These are phyloP conservation scores for Rostratula benghalensis DNA, from an alignment of 2,113 vertebrate species.

Conservation along the genomic window DNA sequence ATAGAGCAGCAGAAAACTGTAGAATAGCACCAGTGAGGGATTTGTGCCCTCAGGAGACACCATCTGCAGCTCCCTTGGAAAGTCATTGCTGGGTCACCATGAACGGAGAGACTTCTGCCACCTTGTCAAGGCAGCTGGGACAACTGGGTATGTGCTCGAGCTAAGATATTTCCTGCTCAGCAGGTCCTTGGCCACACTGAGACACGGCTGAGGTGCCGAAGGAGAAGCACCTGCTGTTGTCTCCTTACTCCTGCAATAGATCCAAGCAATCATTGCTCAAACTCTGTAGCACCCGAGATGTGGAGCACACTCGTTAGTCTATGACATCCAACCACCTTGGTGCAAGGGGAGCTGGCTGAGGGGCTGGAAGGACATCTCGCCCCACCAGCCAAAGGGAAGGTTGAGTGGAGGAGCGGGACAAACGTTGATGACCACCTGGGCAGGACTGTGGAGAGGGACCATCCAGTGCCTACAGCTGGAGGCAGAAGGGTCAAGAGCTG, in stretches of 20 bases:
- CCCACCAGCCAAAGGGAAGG: not conserved
- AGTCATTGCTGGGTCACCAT: not conserved
- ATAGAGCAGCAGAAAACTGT: not conserved
- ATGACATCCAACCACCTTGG: not conserved
- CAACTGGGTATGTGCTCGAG: accelerated
- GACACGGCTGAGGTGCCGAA: not conserved
- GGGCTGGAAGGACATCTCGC: not conserved
- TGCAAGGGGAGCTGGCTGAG: not conserved
- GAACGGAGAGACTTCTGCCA: not conserved
- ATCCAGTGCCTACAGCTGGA: not conserved
- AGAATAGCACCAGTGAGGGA: slow-evolving; percentile 48
- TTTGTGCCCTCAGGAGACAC: not conserved
- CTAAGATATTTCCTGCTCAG: not conserved
- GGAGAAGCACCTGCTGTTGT: not conserved
- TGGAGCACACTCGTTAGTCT: not conserved
- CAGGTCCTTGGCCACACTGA: not conserved
- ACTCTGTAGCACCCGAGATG: too few species aligned
- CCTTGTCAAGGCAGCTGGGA: not conserved
- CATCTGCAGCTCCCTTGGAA: not conserved
- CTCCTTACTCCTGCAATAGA: not conserved
- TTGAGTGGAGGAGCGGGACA: not conserved
- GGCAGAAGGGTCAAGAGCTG: not conserved
- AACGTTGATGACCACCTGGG: accelerated
- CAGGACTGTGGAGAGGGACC: not conserved
- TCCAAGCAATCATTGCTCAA: not conserved